Evolutionary conservation across 2,888 invertebrate genomes (phyloP), one percentile per base, ranked within the genome.

Genomic region (Amblyjoppa proteus): DNA sequence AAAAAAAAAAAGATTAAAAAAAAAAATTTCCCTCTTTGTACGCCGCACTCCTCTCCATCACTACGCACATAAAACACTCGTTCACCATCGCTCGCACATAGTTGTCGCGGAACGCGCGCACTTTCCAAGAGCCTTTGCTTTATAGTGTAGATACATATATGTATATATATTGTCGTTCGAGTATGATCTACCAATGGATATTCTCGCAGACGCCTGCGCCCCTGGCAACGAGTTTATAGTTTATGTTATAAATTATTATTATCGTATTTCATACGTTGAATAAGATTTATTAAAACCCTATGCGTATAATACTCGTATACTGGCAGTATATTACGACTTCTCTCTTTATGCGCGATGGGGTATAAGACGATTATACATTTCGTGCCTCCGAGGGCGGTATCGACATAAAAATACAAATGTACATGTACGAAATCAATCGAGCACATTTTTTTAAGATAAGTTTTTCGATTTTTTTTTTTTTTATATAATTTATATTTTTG

Each of bases 241-340:
- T 92, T 92, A 92, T 89, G 91, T 91, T 92, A 91, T 93, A 92
- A 93, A 93, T 93, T 92, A 93, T 93, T 93, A 93, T 93, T 93
- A 93, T 91, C 93, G 92, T 93, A 93, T 93, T 93, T 88, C 88
- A 88, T 87, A 87, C 88, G 68, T 79, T 80, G 86, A 92, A 92
- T 92, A 90, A 92, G 92, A 92, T 92, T 92, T 92, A 92, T 92
- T 91, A 91, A 92, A 92, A 92, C 90, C 91, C 92, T 91, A 91
- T 90, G 90, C 91, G 91, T 92, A 91, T 91, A 90, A 16, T 89
- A 90, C 89, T 87, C 90, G 89, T 89, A 88, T 20, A 88, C 89
- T 83, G 90, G 87, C 89, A 88, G 90, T 92, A 91, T 88, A 88
- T 89, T 88, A 87, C 86, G 64, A 77, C 66, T 53, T 76, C 73